Evolutionary conservation across 2,888 invertebrate genomes (phyloP).

Genomic region (Acronicta leporina): DNA sequence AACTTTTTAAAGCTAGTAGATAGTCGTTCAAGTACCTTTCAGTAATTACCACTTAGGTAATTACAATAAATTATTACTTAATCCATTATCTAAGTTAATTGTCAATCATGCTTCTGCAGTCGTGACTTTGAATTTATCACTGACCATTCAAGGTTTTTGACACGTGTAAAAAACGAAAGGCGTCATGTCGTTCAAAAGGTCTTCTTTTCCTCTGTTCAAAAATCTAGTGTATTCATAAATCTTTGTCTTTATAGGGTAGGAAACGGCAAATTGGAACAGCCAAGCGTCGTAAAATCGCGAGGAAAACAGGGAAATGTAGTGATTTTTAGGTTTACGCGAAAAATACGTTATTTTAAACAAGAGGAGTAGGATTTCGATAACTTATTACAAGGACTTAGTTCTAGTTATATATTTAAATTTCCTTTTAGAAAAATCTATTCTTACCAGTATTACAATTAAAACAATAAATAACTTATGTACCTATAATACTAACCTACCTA

Average conservation of each 20-base stretch:
- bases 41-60: neutral
- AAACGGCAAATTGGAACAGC: constrained; percentile 24
- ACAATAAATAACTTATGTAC: too few relatives aligned
- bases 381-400: neutral
- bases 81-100: constrained; percentile 20
- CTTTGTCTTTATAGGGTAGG: constrained; percentile 25
- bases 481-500: too few relatives aligned
- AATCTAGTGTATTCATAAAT: constrained; percentile 42
- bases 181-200: neutral
- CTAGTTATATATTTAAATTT: too few relatives aligned
- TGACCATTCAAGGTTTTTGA: constrained; percentile 28
- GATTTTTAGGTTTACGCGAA: neutral
- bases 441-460: too few relatives aligned
- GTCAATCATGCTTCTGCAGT: constrained; percentile 32
- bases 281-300: neutral
- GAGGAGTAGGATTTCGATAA: neutral
- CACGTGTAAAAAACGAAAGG: constrained; percentile 40
- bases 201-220: constrained; percentile 17
- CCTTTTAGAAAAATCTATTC: too few relatives aligned
- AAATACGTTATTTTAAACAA: constrained; percentile 4
- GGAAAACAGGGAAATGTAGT: constrained; percentile 5
- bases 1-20: too few relatives aligned
- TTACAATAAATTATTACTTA: constrained; percentile 9
- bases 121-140: constrained; percentile 37
- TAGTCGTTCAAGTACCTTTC: too few relatives aligned